Evolutionary conservation across 2,888 invertebrate genomes (phyloP), one percentile per base, ranked within the genome.

Genomic region (Melanargia galathea): DNA sequence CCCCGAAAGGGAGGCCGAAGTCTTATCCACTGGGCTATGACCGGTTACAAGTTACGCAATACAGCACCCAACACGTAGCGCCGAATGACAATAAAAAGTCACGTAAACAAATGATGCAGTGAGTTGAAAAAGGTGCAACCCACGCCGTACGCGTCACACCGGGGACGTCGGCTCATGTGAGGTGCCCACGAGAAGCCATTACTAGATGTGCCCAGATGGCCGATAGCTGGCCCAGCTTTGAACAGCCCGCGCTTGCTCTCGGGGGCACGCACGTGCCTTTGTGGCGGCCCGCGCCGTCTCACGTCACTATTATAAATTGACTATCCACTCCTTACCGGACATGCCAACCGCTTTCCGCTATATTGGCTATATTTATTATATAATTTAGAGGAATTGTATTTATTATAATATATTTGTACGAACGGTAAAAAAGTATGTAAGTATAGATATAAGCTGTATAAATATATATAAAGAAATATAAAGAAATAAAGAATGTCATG

Each of bases 221-320:
- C 68, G 77, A 75, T 75, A 78, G 74, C 71, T 69, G 70, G 71
- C 73, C 70, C 73, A 69, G 72, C 87, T 88, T 87, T 89, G 86
- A 83, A 69, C 75, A 61, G 75, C 75, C 80, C 82, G 82, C 80
- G 76, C 74, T 51, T 78, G 82, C 79, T 81, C 80, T 79, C 69
- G 80, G 74, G 86, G 86, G 73, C 87, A 87, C 80, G 86, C 83
- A 82, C 90, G 90, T 90, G 90, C 84, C 82, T 90, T 89, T 90
- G 89, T 77, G 71, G 57, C 71, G 60, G 63, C 74, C 78, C 78
- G 77, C 78, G 80, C 84, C 84, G 86, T 82, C 84, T 81, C 87
- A 82, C 86, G 80, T 86, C 87, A 82, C 76, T 80, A 73, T 74
- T 79, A 82, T 83, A 87, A 89, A 87, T 89, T 83, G 85, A 77